Conservation (phyloP, 2,888 invertebrate genomes). For the Calameuta pallipes region DNA sequence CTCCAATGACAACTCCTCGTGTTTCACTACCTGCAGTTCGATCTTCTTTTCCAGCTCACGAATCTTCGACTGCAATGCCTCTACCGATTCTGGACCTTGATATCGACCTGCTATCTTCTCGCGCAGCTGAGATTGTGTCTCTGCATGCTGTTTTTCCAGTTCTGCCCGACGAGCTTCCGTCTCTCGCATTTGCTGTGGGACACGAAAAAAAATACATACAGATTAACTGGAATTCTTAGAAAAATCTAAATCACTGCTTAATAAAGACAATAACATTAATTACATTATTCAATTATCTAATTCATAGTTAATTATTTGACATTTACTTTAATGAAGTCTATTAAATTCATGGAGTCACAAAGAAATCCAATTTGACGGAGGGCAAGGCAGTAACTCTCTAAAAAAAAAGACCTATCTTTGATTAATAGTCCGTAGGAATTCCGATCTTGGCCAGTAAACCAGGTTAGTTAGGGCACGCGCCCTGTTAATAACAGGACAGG, state of each 20-base stretch:
- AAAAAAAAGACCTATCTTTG: not conserved
- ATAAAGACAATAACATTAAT: not conserved
- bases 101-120: conserved; percentile 69
- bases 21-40: conserved; percentile 74
- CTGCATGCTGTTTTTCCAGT: conserved; percentile 81
- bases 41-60: conserved; percentile 94
- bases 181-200: conserved; percentile 77
- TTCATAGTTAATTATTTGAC: not conserved
- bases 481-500: not conserved
- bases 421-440: not conserved
- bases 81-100: conserved; percentile 73
- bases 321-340: not conserved
- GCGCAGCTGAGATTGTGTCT: conserved; percentile 79
- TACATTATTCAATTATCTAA: not conserved
- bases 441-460: not conserved
- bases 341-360: not conserved
- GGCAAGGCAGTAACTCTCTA: not conserved
- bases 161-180: conserved; percentile 82
- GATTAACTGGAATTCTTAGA: not conserved
- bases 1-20: conserved; percentile 92
- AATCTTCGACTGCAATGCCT: conserved; percentile 83
- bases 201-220: not conserved
- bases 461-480: not conserved
- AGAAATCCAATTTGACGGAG: not conserved
- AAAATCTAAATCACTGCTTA: not conserved